Conservation (phyloP, 2,888 invertebrate genomes). For the Drosophila paranaensis region DNA sequence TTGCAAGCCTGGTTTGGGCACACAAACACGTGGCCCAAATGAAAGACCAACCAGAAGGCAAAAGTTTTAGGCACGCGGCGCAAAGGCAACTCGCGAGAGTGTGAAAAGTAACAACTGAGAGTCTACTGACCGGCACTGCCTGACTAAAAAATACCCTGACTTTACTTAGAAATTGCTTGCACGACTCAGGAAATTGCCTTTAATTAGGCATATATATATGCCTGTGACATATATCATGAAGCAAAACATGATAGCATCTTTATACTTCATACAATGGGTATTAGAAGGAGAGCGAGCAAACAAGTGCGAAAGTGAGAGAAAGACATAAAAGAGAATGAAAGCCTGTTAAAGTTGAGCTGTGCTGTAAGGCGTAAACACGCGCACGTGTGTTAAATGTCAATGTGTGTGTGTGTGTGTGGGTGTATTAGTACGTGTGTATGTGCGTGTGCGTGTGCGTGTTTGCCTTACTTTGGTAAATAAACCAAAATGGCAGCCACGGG, state of each 20-base stretch:
- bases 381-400: slow-evolving; percentile 68
- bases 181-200: no score
- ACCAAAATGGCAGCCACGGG: slow-evolving; percentile 44
- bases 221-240: not conserved
- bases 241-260: not conserved
- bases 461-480: slow-evolving; percentile 45
- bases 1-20: slow-evolving; percentile 2
- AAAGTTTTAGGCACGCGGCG: slow-evolving; percentile 41
- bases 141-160: not conserved
- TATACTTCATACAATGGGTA: not conserved
- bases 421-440: slow-evolving; percentile 47
- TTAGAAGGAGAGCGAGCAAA: not conserved
- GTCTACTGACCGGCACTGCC: not conserved
- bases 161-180: not conserved
- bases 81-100: slow-evolving; percentile 11
- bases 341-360: slow-evolving; percentile 36
- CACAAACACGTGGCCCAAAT: slow-evolving; percentile 51
- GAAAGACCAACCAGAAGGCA: slow-evolving; percentile 36
- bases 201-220: no score
- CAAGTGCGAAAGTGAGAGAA: slow-evolving; percentile 15
- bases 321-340: slow-evolving; percentile 24
- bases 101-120: slow-evolving; percentile 1
- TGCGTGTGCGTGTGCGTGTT: slow-evolving; percentile 54
- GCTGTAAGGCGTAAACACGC: slow-evolving; percentile 40
- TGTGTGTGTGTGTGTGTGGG: not conserved